These are phyloP conservation scores for Herpetotheres cachinnans DNA, from an alignment of 2,113 vertebrate species.

Conservation along the genomic window DNA sequence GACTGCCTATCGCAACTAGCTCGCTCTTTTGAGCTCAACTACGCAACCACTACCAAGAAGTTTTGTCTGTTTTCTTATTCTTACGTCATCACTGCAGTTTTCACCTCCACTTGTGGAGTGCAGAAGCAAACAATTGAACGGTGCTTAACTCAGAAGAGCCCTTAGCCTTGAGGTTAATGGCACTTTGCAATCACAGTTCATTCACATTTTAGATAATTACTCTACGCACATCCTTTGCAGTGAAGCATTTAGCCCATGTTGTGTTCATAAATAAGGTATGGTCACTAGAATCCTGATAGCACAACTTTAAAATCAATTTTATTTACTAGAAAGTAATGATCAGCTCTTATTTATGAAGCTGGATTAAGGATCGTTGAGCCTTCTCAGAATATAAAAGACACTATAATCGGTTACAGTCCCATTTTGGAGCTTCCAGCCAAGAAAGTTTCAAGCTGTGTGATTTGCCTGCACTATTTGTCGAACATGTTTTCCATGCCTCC, in stretches of 20 bases:
- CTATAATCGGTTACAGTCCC: background rate
- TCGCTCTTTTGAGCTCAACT: background rate
- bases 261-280: background rate
- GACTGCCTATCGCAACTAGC: background rate
- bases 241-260: background rate
- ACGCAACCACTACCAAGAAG: background rate
- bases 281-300: background rate
- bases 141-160: background rate
- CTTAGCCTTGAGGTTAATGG: background rate
- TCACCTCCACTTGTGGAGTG: background rate
- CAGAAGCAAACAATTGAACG: background rate
- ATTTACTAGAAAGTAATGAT: background rate
- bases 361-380: background rate
- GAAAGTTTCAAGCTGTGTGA: background rate
- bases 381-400: conserved; percentile 1
- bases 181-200: background rate
- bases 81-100: background rate
- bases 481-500: conserved; percentile 25
- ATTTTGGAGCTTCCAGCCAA: background rate
- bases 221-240: background rate
- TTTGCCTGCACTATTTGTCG: background rate
- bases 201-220: background rate
- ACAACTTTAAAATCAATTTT: conserved; percentile 34
- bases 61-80: background rate
- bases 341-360: background rate